Evolutionary conservation across 2,888 invertebrate species (phyloP), one percentile per base, ranked within the genome.

Genomic region (Chromoteleia sp.): DNA sequence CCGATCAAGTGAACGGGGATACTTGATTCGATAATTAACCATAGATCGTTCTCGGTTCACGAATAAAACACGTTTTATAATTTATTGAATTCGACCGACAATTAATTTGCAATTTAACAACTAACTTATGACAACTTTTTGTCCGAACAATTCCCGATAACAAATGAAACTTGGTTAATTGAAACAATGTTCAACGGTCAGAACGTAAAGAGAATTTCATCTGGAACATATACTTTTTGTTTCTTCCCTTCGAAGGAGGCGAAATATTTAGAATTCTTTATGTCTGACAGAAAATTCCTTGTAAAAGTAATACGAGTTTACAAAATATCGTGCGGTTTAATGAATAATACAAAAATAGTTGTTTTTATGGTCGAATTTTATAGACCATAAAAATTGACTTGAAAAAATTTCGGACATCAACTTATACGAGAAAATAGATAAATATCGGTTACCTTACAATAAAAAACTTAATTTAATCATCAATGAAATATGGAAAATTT

Each of bases 251-350:
- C 7, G 3, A 4, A 56, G 36, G 15, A 36, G 1, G 14, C n/a
- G 17, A 58, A 58, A 58, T 58, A 39, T 39, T 58, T 58, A 1
- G 39, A 36, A 58, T 58, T 58, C 56, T 58, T 58, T 58, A 58
- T 30, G n/a, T n/a, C n/a, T n/a, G n/a, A n/a, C n/a, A 58, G 39
- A 36, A 58, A 39, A 58, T 19, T 58, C 15, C 30, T 30, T 58
- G 8, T 14, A 58, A 58, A 58, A 58, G 56, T 39, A 58, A 58
- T 39, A 36, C 56, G 39, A 39, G n/a, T 39, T 58, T 58, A 39
- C 54, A 39, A 58, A 39, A 39, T 17, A 54, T 54, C 25, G 17
- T 12, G 21, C 21, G 8, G 30, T 58, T 58, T 21, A 58, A 30
- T 58, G 56, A 58, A 58, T 58, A 58, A 58, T 39, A 36, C 39